Conservation (phyloP, 2,113 vertebrate species). For the Thinocorus orbignyianus region DNA sequence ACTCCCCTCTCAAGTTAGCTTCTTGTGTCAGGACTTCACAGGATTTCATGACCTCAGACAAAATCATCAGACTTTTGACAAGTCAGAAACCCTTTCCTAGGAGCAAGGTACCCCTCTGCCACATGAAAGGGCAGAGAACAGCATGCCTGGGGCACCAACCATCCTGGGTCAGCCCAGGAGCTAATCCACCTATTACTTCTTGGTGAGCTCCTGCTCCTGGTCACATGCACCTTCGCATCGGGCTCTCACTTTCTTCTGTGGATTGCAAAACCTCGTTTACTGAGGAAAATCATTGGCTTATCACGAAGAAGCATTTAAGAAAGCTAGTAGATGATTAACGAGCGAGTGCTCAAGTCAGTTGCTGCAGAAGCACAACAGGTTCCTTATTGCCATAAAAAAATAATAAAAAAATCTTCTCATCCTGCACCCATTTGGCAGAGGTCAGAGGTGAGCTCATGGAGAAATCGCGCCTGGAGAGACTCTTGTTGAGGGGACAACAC, state of each 20-base stretch:
- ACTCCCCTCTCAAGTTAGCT: not conserved
- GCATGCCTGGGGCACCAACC: rapidly evolving
- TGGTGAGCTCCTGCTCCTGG: not conserved
- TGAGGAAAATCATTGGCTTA: not conserved
- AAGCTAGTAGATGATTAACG: conserved; percentile 47
- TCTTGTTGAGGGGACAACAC: rapidly evolving
- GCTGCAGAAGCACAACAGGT: not conserved
- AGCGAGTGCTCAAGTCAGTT: not conserved
- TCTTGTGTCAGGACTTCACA: not conserved
- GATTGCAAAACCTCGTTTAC: not conserved
- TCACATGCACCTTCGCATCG: not conserved
- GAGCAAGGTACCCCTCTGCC: not conserved
- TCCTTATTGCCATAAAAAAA: not conserved
- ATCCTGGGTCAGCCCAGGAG: not conserved
- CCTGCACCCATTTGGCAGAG: not conserved
- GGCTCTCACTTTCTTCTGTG: not conserved
- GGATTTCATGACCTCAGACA: not conserved
- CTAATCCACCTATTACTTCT: not conserved
- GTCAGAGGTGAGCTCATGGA: rapidly evolving
- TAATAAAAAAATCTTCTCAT: not conserved
- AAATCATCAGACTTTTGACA: not conserved
- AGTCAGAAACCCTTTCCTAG: not conserved
- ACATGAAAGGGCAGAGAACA: not conserved
- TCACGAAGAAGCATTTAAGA: not conserved
- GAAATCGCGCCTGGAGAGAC: not conserved